phyloP scores from a whole-genome alignment of 2,113 vertebrate species.

The Scomber scombrus region DNA sequence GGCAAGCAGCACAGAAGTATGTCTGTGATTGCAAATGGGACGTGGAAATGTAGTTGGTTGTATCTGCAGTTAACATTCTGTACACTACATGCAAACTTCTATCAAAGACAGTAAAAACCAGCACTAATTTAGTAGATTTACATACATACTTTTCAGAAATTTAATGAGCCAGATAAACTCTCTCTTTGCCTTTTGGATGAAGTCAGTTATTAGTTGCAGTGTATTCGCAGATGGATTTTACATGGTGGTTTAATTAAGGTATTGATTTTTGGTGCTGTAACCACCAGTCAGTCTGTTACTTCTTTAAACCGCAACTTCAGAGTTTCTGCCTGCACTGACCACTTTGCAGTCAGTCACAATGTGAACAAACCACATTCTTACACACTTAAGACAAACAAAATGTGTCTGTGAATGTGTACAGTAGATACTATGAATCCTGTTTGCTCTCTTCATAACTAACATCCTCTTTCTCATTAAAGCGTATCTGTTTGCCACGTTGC shows the following conservation, averaged over 20 bases:
- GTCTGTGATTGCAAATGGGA: not conserved
- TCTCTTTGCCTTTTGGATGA: not conserved
- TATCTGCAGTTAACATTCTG: not conserved
- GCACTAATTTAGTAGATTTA: not conserved
- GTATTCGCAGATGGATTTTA: not conserved
- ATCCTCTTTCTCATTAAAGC: not conserved
- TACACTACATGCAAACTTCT: too few species aligned
- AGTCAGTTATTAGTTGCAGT: not conserved
- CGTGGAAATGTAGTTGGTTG: not conserved
- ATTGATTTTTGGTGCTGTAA: slow-evolving; percentile 5
- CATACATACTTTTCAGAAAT: not conserved
- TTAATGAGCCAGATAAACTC: not conserved
- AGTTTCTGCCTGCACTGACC: not conserved
- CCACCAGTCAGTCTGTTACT: not conserved
- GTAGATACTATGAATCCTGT: not conserved
- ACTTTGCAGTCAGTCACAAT: not conserved
- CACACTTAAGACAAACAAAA: slow-evolving; percentile 1
- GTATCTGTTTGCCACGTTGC: not conserved
- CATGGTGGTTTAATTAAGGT: not conserved
- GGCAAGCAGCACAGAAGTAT: not conserved
- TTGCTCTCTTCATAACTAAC: not conserved
- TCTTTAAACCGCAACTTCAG: not conserved
- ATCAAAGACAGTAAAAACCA: not conserved
- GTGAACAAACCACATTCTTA: not conserved
- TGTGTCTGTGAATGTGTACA: not conserved